Evolutionary conservation across 2,888 invertebrate species (phyloP), one percentile per base, ranked within the genome.

Genomic region (Corythucha ciliata): DNA sequence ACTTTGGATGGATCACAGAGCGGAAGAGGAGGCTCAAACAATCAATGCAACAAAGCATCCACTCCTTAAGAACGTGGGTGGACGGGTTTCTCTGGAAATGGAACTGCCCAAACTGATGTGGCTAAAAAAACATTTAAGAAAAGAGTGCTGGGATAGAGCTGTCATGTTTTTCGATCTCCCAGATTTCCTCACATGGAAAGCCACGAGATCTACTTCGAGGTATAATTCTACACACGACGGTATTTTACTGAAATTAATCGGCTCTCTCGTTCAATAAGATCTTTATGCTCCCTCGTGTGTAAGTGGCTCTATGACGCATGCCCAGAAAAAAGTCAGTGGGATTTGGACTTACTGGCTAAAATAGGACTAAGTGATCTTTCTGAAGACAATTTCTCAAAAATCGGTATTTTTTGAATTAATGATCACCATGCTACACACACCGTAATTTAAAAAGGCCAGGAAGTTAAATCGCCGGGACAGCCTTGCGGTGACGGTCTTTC

Each of bases 11-110:
- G 92, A 93, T 66, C 92, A 93, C 65, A 72, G 92, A 63, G 92
- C 92, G 0, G 73, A 76, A 22, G 70, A 73, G 36, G 87, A 96
- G 72, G 84, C 93, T 0, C 75, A 79, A 41, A 69, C 73, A 26
- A 93, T 96, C 33, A 94, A 93, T 66, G 70, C 72, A 40, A 77
- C 78, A 1, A 72, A 78, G 7, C 87, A 92, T 70, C 70, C 78
- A 2, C 77, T 90, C 16, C 73, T 96, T 1, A 77, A 82, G 61
- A 88, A 82, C 70, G 88, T 91, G 2, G 96, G 96, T 2, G 92
- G 92, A 0, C 83, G 81, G 70, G 83, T 96, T 5, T 94, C 93
- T 1, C 72, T 90, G n/a, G 96, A 96, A 75, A 96, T 96, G 93
- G 81, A 96, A 74, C 82, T 86, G 53, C 93, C 96, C 0, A 97